A percentile compares a stretch with the other conserved stretches of the same genome.
phyloP scores from a whole-genome alignment of 2,888 invertebrate genomes.

The Gari tellinella region DNA sequence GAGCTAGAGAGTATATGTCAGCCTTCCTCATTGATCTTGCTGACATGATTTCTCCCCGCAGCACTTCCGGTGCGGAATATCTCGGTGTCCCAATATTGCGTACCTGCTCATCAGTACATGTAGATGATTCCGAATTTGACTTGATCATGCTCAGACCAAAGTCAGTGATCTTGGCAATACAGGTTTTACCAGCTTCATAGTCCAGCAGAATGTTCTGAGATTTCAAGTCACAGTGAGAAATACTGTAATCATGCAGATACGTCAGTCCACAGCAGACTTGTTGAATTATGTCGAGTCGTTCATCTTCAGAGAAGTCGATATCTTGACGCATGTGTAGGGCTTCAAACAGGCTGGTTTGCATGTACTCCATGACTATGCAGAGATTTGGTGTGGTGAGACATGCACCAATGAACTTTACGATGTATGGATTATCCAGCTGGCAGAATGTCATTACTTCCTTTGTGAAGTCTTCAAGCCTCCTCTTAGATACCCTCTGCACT shows the following conservation, averaged over 20 bases:
- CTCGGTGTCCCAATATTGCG: conserved; percentile 54
- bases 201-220: conserved; percentile 58
- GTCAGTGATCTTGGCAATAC: conserved; percentile 59
- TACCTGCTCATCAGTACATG: conserved; percentile 12
- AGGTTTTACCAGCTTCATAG: conserved; percentile 15
- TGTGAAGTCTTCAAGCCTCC: conserved; percentile 36
- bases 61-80: conserved; percentile 59
- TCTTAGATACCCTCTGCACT: conserved; percentile 34
- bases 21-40: conserved; percentile 40
- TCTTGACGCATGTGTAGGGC: conserved; percentile 43
- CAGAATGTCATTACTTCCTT: conserved; percentile 42
- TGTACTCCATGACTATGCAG: conserved; percentile 59
- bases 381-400: conserved; percentile 45
- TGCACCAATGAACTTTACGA: conserved; percentile 56
- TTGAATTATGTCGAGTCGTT: conserved; percentile 43
- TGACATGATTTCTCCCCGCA: conserved; percentile 47
- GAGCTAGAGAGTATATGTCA: conserved; percentile 52
- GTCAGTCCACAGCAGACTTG: conserved; percentile 43
- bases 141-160: conserved; percentile 67
- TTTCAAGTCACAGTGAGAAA: conserved; percentile 65
- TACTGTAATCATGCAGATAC: conserved; percentile 52
- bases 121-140: conserved; percentile 28
- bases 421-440: conserved; percentile 50
- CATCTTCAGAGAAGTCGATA: conserved; percentile 40
- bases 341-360: conserved; percentile 55